Evolutionary conservation across 1,140 invertebrate genomes (phyloP), one percentile per base, ranked within the genome.

Genomic region (Drosophila malerkotliana): DNA sequence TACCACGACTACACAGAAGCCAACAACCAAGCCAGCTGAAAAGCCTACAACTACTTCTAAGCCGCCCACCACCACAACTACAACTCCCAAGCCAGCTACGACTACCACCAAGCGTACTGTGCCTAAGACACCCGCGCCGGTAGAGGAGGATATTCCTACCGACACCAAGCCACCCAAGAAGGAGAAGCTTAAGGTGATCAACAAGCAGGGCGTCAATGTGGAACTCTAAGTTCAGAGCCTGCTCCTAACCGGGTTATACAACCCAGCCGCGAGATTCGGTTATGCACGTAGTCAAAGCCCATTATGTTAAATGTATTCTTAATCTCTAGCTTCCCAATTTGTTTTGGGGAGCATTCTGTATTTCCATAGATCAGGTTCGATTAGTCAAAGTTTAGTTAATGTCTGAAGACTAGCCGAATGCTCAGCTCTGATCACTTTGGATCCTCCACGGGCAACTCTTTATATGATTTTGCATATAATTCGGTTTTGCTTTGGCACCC

Each of bases 131-230:
- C 88, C 92, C 44, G 93, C 93, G 52, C 93, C 94, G 3, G 92
- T 94, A 3, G 85, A 92, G 61, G 94, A 94, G 79, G 87, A 93
- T 15, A 93, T 94, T 47, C 92, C 92, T 4, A 91, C 91, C 2
- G 93, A 94, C 59, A 93, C 93, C n/a, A 75, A 79, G 37, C 93
- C 93, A 32, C 93, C 93, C 3, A 91, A 88, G 57, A 92, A 92
- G 48, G 93, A 93, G 72, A 93, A 92, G 59, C 88, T 94, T 28
- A 94, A 94, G 89, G 93, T 94, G 5, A 94, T 94, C 49, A 94
- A 92, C 67, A 94, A 93, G 69, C 92, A 92, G 68, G 93, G 93
- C 47, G 72, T 57, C 14, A 91, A 92, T 18, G 79, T 91, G 21
- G 89, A 92, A 60, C 73, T 92, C 37, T 92, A 92, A 91, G 44